phyloP scores from a whole-genome alignment of 2,888 invertebrate genomes.

The Morpho helenor region DNA sequence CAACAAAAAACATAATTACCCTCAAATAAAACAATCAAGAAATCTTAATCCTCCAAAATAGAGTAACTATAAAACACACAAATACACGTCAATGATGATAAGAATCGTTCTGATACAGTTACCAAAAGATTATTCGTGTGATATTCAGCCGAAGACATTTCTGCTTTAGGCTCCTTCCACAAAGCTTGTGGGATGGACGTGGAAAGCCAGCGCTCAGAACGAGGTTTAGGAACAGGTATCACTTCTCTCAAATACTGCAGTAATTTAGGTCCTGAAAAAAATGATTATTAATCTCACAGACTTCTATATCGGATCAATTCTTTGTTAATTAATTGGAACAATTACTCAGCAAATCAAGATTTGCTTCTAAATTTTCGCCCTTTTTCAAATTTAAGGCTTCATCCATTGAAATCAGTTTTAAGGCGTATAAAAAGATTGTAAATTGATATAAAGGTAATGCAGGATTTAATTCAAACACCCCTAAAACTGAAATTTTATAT shows the following conservation, averaged over 20 bases:
- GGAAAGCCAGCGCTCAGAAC: slow-evolving; percentile 90
- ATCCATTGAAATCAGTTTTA: too few relatives aligned
- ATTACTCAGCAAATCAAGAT: too few relatives aligned
- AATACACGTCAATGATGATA: background rate
- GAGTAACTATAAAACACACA: background rate
- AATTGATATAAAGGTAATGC: too few relatives aligned
- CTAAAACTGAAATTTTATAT: too few relatives aligned
- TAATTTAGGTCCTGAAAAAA: slow-evolving; percentile 80
- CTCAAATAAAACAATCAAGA: too few relatives aligned
- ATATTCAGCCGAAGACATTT: slow-evolving; percentile 90
- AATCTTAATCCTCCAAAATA: too few relatives aligned
- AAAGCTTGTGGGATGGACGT: slow-evolving; percentile 86
- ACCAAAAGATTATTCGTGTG: slow-evolving; percentile 90
- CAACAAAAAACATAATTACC: background rate
- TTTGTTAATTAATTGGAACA: too few relatives aligned
- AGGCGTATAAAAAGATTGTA: too few relatives aligned
- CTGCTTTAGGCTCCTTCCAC: slow-evolving; percentile 84
- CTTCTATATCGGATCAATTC: too few relatives aligned
- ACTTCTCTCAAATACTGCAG: slow-evolving; percentile 81
- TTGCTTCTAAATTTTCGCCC: too few relatives aligned
- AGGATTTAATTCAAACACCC: too few relatives aligned
- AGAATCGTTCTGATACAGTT: slow-evolving; percentile 34
- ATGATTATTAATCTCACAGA: background rate
- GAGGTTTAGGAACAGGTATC: slow-evolving; percentile 81
- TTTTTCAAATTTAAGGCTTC: too few relatives aligned